Conservation (phyloP, 2,113 vertebrate species). For the Holacanthus passer region DNA sequence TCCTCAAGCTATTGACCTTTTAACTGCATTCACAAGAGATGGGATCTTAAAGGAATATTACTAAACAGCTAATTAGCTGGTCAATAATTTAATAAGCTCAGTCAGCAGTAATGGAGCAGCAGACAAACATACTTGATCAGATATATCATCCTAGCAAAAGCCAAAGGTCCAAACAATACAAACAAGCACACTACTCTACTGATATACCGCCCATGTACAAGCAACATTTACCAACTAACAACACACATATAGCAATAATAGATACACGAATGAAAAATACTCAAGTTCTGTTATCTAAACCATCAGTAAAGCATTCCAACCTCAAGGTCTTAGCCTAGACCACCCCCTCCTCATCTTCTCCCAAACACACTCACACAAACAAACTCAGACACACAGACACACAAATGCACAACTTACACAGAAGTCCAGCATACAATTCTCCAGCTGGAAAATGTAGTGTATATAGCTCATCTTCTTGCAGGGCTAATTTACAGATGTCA, state of each 20-base stretch:
- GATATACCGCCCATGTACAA: not conserved
- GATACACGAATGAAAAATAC: not conserved
- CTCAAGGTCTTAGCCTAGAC: conserved; percentile 50
- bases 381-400: not conserved
- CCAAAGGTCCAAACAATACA: not conserved
- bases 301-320: conserved; percentile 51
- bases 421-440: not conserved
- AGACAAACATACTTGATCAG: not conserved
- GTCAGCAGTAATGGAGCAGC: not conserved
- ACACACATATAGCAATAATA: not conserved
- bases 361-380: conserved; percentile 10
- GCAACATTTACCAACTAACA: not conserved
- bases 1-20: not conserved
- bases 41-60: not conserved
- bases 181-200: not conserved
- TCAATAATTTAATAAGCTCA: not conserved
- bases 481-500: not conserved
- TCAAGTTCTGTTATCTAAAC: conserved; percentile 48
- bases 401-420: not conserved
- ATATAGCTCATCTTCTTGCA: not conserved
- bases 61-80: not conserved
- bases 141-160: not conserved
- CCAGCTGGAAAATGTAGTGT: conserved; percentile 9
- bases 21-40: not conserved
- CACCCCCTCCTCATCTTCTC: not conserved